Evolutionary conservation across 2,888 invertebrate species (phyloP).

Genomic region (Frankliniella fusca): DNA sequence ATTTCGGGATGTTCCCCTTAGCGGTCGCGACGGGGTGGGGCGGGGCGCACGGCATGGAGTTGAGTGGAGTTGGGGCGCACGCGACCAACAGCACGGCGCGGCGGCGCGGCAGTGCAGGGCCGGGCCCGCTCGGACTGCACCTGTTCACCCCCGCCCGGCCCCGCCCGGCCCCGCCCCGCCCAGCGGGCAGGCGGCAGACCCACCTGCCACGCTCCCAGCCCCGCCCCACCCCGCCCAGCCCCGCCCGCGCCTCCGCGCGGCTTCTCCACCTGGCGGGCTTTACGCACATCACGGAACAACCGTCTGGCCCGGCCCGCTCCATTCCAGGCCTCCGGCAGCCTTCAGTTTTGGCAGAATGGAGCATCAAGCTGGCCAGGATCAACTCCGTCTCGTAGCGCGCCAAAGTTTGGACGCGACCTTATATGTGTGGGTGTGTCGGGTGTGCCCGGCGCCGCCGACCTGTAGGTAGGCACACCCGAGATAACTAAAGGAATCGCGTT

Average conservation of each 20-base stretch:
- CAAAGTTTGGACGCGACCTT: not conserved
- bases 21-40: slow-evolving; percentile 28
- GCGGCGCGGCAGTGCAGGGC: not conserved
- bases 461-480: too few relatives aligned
- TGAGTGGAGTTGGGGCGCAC: slow-evolving; percentile 44
- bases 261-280: not conserved
- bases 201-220: slow-evolving; percentile 10
- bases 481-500: too few relatives aligned
- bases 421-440: not conserved
- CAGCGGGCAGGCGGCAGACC: not conserved
- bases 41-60: slow-evolving; percentile 30
- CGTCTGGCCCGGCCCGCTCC: not conserved
- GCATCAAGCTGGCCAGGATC: too few relatives aligned
- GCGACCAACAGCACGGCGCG: not conserved
- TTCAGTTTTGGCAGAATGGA: too few relatives aligned
- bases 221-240: not conserved
- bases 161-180: not conserved
- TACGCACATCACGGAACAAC: not conserved
- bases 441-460: not conserved
- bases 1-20: slow-evolving; percentile 39
- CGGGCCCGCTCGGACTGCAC: not conserved
- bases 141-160: not conserved
- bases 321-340: not conserved
- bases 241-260: not conserved
- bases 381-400: not conserved